These are phyloP conservation scores for Charanyca ferruginea DNA, from an alignment of 2,888 invertebrate species.

Conservation along the genomic window DNA sequence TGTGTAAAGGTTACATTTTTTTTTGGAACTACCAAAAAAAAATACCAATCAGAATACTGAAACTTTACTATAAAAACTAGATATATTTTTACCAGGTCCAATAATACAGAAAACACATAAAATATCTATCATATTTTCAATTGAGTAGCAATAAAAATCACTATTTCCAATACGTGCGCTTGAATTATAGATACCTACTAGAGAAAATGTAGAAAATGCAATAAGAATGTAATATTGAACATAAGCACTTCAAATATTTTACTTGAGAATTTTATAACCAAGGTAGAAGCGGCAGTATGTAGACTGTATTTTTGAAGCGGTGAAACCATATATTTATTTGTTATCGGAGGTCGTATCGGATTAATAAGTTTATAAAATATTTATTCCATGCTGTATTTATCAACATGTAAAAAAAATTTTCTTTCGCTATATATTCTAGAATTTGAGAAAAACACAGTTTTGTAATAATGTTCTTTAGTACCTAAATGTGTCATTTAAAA, in stretches of 20 bases:
- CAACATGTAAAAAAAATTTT: too few species aligned
- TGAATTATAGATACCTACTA: constrained; percentile 63
- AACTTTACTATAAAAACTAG: neutral
- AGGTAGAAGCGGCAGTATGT: constrained; percentile 36
- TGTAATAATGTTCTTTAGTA: too few species aligned
- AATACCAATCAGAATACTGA: too few species aligned
- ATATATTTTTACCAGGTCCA: neutral
- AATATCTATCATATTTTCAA: constrained; percentile 50
- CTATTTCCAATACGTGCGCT: constrained; percentile 55
- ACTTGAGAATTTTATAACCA: constrained; percentile 65
- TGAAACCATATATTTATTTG: too few species aligned
- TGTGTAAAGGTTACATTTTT: too few species aligned
- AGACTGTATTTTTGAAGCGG: constrained; percentile 27
- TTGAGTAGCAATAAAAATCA: constrained; percentile 62
- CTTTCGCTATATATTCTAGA: too few species aligned
- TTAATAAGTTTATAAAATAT: too few species aligned
- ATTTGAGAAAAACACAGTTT: too few species aligned
- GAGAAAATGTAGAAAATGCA: constrained; percentile 72
- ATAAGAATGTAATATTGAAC: constrained; percentile 86
- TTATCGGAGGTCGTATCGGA: neutral
- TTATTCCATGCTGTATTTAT: too few species aligned
- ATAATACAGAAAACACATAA: constrained; percentile 13
- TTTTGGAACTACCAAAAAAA: too few species aligned
- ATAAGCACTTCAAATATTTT: constrained; percentile 82
- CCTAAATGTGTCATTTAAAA: too few species aligned